Base-by-base conservation (phyloP, 1,140 invertebrate genomes). In the Scaptomyza hsui region DNA sequence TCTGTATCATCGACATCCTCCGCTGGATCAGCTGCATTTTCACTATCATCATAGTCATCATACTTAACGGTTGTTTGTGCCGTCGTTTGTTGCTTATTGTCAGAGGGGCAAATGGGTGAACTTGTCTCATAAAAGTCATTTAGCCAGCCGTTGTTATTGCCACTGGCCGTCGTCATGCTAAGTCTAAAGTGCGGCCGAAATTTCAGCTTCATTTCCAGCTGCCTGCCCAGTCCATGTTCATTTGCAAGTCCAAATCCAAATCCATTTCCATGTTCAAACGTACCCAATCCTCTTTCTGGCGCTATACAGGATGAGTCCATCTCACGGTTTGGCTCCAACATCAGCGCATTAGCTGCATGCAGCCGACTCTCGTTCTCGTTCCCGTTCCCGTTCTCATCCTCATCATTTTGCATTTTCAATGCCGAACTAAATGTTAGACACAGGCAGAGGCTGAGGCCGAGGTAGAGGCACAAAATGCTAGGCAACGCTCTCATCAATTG, bases 401-500 rank as follows among this genome's bases (percentile, higher is more conserved):
- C 29, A 2, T 52, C 19, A 15, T 9, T n/a, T 24, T n/a, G 9
- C 16, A n/a, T 2, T 5, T 4, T 2, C 44, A 19, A 2, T 6
- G n/a, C 6, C 16, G 6, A 42, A 2, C 41, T 18, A 7, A 42
- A 7, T 42, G 13, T 3, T 5, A 29, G 2, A 12, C n/a, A 2
- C 26, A 26, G 16, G 1, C 2, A 12, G 4, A 49, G 1, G 24
- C 35, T 9, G 4, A 49, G 1, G 24, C 35, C 1, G 19, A 19
- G 21, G 1, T 1, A 9, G 4, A 49, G 1, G 24, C 35, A 29
- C 5, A 29, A 52, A 44, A 37, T 35, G 7, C 13, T 10, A 3
- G 47, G 9, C 15, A 61, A 16, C 15, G 12, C 19, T 15, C 29
- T 35, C 29, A 37, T n/a, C 39, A 39, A 52, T 13, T 52, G 37